These are phyloP conservation scores for Pongo pygmaeus DNA, from an alignment of 2,113 vertebrate species.

Conservation along the genomic window DNA sequence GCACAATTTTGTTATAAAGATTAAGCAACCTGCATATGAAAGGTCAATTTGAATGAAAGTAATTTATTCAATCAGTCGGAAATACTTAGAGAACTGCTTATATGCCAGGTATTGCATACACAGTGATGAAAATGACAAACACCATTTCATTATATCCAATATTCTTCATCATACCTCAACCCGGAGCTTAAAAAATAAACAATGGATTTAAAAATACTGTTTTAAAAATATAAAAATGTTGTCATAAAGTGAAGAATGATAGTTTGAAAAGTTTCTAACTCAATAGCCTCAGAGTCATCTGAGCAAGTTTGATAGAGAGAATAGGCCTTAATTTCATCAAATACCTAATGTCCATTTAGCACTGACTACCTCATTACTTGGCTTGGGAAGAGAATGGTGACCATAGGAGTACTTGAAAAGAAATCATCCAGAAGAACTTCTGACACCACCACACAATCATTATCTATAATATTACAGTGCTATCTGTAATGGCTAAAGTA, in stretches of 20 bases:
- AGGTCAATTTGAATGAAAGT: background rate
- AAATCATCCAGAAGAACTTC: background rate
- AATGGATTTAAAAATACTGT: background rate
- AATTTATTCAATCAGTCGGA: background rate
- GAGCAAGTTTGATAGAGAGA: background rate
- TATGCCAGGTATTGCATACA: background rate
- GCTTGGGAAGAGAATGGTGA: background rate
- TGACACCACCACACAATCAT: background rate
- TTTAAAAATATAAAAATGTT: background rate
- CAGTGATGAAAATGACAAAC: background rate
- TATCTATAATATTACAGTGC: background rate
- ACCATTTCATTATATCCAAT: background rate
- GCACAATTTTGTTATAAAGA: background rate
- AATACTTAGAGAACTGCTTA: background rate
- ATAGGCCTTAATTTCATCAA: background rate
- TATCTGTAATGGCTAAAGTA: background rate
- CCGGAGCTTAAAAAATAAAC: background rate
- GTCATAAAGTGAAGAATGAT: background rate
- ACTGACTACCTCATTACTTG: background rate
- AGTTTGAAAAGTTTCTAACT: background rate
- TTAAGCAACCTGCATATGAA: background rate
- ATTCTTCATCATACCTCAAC: background rate
- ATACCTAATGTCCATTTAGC: background rate
- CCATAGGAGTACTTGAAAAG: background rate
- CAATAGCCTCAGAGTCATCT: background rate